Evolutionary conservation across 2,113 vertebrate species (phyloP), one percentile per base, ranked within the genome.

Genomic region (Nyctibius bracteatus): DNA sequence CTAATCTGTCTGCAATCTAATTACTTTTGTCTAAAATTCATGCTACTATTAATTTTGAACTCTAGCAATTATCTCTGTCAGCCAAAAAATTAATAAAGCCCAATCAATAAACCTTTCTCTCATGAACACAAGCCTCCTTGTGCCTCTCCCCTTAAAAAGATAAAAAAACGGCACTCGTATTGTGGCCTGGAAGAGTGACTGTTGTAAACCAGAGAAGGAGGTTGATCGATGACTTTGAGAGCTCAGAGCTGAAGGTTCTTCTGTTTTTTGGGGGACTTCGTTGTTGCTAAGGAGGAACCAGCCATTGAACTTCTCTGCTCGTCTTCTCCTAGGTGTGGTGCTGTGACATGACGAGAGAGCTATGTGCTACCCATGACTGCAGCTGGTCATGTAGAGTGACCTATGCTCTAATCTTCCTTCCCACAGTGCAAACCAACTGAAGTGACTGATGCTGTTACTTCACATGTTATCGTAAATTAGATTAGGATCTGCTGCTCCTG

Each of bases 91-190:
- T 20, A 65, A 22, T 82, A 62, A 79, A 92, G 17, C 25, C 30
- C 47, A 49, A 4, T 41, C 39, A 78, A 19, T 54, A 81, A 86
- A 55, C 17, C 23, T 68, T 70, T 86, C 23, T 62, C 9, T 63
- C 21, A 25, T 25, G 23, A 75, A 25, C 28, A 49, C 12, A 17
- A 79, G 35, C 23, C 3, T 5, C 12, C 37, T 88, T 74, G 19
- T 81, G 23, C 41, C 30, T 62, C 27, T 66, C 25, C 15, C 31
- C 20, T n/a, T 58, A 51, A 27, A 77, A 68, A 30, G 16, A 22
- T 66, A 22, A 24, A 17, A 63, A 66, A 22, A 13, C 1, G 0
- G 25, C 28, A 2, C 43, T 58, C 0, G 0, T 51, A 7, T 12
- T 1, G 1, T 63, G 80, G 27, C 51, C 72, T 65, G n/a, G 25